These are phyloP conservation scores for Heloderma charlesbogerti DNA, from an alignment of 2,113 vertebrate genomes.

Conservation along the genomic window DNA sequence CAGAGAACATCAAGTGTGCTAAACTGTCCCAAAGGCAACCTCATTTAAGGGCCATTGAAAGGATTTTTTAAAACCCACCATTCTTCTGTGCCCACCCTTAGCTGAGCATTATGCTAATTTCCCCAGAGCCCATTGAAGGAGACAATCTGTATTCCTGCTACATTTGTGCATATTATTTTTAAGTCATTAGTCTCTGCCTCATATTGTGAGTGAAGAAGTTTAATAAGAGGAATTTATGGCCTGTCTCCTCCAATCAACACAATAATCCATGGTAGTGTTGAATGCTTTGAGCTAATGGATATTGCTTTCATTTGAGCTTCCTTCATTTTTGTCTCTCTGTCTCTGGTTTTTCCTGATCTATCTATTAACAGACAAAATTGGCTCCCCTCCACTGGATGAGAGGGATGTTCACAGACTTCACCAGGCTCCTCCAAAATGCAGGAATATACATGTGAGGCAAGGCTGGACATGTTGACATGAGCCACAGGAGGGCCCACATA, in stretches of 20 bases:
- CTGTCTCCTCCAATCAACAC: conserved; percentile 51
- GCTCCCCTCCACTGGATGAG: background rate
- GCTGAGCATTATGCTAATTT: conserved; percentile 45
- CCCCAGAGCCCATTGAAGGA: conserved; percentile 29
- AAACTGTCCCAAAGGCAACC: background rate
- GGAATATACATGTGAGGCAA: background rate
- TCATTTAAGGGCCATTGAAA: conserved; percentile 5
- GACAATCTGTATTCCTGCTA: conserved; percentile 44
- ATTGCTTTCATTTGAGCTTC: conserved; percentile 47
- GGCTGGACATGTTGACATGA: background rate
- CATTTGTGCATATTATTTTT: conserved; percentile 64
- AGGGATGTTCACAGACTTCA: fast-evolving
- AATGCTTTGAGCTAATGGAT: conserved; percentile 31
- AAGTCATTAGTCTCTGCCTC: conserved; percentile 69
- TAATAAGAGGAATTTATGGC: conserved; percentile 68
- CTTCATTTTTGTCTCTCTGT: background rate
- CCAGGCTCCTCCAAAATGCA: background rate
- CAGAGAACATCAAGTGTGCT: conserved; percentile 8
- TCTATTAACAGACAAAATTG: conserved; percentile 7
- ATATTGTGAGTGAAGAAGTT: conserved; percentile 55
- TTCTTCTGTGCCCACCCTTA: conserved; percentile 17
- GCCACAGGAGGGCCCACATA: no score
- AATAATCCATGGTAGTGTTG: conserved; percentile 42
- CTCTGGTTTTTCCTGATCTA: conserved; percentile 52
- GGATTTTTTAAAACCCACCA: background rate